Conservation (phyloP, 2,888 invertebrate genomes). For the Rhimphoctona megacephalus region DNA sequence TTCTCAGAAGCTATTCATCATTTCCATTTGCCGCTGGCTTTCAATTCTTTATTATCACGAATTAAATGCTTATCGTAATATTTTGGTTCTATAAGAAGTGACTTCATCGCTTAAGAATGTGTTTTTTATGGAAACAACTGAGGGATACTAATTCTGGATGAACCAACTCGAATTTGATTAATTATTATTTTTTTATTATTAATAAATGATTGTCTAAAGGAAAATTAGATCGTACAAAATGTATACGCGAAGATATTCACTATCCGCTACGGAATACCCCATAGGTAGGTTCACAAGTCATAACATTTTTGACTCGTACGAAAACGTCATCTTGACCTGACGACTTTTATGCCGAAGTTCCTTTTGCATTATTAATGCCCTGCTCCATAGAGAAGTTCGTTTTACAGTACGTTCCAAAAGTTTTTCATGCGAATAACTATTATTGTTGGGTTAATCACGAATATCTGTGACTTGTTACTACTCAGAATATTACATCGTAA, state of each 20-base stretch:
- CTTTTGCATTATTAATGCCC: constrained; percentile 59
- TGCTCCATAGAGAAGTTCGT: constrained; percentile 23
- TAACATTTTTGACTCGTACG: constrained; percentile 53
- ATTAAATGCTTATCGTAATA: neutral
- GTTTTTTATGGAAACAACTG: neutral
- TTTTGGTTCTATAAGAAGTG: neutral
- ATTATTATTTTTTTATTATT: neutral
- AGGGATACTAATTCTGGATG: neutral
- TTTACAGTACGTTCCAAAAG: constrained; percentile 18
- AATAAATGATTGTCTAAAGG: neutral
- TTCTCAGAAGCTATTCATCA: neutral
- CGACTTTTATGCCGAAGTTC: constrained; percentile 42
- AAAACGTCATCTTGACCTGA: constrained; percentile 61
- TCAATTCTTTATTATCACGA: too few relatives aligned
- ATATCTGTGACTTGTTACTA: neutral
- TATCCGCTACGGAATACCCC: neutral
- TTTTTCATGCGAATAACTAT: constrained; percentile 39
- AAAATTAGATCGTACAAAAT: neutral
- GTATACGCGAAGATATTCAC: neutral
- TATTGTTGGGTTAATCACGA: constrained; percentile 5
- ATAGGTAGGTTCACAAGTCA: constrained; percentile 15
- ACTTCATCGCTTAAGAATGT: neutral
- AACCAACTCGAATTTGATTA: neutral
- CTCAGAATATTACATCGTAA: constrained; percentile 4
- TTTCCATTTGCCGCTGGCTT: neutral